Percentiles rank a stretch among this genome's conserved stretches.
phyloP scores from a whole-genome alignment of 2,888 invertebrate genomes.

The Syrphus vitripennis region DNA sequence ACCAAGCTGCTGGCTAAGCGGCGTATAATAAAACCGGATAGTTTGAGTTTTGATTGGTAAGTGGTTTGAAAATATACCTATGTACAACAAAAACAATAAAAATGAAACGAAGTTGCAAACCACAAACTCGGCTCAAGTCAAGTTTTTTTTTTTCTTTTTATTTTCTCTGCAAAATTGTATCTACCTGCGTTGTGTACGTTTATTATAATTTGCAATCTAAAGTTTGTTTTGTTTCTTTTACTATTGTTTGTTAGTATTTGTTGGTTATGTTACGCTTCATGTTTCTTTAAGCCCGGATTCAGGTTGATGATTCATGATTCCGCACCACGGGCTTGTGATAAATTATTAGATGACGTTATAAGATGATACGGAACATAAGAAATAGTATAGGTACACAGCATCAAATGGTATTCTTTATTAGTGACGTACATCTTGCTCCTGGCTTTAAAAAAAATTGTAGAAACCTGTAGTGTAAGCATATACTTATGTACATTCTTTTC shows the following conservation, averaged over 20 bases:
- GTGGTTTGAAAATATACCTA: slow-evolving; percentile 17
- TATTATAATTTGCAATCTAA: background rate
- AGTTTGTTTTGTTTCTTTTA: background rate
- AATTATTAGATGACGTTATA: background rate
- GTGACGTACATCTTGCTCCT: too few species aligned
- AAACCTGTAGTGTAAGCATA: too few species aligned
- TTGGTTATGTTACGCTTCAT: slow-evolving; percentile 6
- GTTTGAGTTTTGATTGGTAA: slow-evolving; percentile 47
- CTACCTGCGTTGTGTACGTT: background rate
- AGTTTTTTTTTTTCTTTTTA: slow-evolving; percentile 8
- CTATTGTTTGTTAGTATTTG: background rate
- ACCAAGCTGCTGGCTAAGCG: background rate
- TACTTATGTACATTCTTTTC: too few species aligned
- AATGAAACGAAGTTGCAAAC: slow-evolving; percentile 30
- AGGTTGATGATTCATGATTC: slow-evolving; percentile 25
- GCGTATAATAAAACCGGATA: slow-evolving; percentile 54
- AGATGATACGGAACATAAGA: background rate
- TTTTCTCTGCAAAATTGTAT: slow-evolving; percentile 4
- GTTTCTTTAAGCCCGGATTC: background rate
- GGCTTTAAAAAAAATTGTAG: too few species aligned
- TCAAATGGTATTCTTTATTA: background rate
- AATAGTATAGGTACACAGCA: too few species aligned
- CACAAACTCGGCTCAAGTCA: slow-evolving; percentile 7
- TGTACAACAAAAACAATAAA: background rate
- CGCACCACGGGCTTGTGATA: background rate